Evolutionary conservation across 1,140 invertebrate genomes (phyloP).

Genomic region (Diorhabda elongata): DNA sequence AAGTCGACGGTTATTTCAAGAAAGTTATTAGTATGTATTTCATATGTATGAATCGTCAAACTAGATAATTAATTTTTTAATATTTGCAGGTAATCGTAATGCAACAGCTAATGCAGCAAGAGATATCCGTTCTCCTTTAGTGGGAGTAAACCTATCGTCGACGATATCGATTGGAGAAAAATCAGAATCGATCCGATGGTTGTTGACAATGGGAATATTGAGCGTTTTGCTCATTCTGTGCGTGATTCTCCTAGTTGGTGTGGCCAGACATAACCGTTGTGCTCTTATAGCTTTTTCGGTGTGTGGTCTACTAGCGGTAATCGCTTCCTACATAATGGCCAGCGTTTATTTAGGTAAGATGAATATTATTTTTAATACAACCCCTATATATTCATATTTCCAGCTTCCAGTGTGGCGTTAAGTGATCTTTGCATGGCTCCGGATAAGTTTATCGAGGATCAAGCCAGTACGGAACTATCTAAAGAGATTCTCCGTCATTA

Average conservation of each 20-base stretch:
- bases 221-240: conserved; percentile 74
- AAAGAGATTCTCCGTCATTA: conserved; percentile 73
- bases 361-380: not conserved
- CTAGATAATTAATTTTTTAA: not conserved
- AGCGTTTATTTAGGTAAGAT: conserved; percentile 60
- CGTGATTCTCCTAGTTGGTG: conserved; percentile 75
- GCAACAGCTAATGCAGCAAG: conserved; percentile 65
- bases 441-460: conserved; percentile 49
- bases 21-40: conserved; percentile 53
- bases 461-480: conserved; percentile 47
- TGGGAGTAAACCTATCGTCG: conserved; percentile 61
- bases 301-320: conserved; percentile 83
- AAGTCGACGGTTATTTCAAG: conserved; percentile 61
- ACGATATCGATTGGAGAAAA: conserved; percentile 60
- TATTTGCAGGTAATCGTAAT: conserved; percentile 54
- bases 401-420: conserved; percentile 71
- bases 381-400: conserved; percentile 38
- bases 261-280: conserved; percentile 76
- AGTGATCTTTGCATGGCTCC: conserved; percentile 75
- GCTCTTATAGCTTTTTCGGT: conserved; percentile 79
- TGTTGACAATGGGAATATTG: conserved; percentile 71
- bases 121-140: conserved; percentile 68
- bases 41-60: not conserved
- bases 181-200: conserved; percentile 68
- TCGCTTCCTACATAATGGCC: conserved; percentile 82